Evolutionary conservation across 2,888 invertebrate species (phyloP).

Genomic region (Acanthoscelides obtectus): DNA sequence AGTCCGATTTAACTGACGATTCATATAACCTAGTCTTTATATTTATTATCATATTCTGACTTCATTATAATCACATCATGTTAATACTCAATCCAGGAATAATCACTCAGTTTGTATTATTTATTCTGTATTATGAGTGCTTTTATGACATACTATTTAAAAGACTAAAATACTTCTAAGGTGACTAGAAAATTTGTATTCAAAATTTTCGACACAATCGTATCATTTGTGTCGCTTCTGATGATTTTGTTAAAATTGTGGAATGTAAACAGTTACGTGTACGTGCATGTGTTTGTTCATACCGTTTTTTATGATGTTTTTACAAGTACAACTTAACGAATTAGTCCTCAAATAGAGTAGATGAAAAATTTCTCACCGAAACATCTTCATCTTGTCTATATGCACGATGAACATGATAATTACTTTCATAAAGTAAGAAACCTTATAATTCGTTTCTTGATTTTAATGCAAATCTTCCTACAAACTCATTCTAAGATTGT

Average conservation of each 20-base stretch:
- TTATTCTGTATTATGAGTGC: background rate
- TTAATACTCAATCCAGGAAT: conserved; percentile 18
- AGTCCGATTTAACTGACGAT: conserved; percentile 9
- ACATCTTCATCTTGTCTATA: background rate
- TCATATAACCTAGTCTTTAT: conserved; percentile 25
- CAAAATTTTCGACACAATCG: too few species aligned
- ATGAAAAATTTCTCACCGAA: background rate
- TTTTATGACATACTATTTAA: background rate
- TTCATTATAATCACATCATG: conserved; percentile 12
- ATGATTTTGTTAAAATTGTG: too few species aligned
- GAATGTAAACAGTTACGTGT: too few species aligned
- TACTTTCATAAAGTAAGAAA: background rate
- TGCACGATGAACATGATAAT: background rate
- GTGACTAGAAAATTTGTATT: background rate
- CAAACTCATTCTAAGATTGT: background rate
- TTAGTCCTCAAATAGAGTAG: too few species aligned
- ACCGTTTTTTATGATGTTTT: too few species aligned
- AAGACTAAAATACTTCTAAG: background rate
- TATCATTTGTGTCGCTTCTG: too few species aligned
- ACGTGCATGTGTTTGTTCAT: too few species aligned
- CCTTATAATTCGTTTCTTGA: background rate
- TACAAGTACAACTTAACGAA: too few species aligned
- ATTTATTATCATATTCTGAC: conserved; percentile 18
- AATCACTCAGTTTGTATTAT: background rate
- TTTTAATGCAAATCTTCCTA: background rate